Conservation (phyloP, 2,797 vertebrate genomes). For the Uromys caudimaculatus region DNA sequence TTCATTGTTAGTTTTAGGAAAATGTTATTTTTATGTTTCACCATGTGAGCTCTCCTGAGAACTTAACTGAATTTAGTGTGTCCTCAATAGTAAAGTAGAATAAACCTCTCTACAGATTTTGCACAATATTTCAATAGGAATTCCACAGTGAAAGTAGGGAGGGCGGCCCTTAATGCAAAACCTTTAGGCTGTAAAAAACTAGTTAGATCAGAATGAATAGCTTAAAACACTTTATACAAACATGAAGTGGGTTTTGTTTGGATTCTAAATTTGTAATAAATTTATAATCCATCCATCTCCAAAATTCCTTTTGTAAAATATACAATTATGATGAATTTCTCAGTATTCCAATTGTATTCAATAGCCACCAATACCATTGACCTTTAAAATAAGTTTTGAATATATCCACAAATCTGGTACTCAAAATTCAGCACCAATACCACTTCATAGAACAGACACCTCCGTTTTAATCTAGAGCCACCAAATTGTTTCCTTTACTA, state of each 20-base stretch:
- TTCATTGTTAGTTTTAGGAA: conserved; percentile 33
- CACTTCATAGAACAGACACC: conserved; percentile 80
- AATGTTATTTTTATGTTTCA: background rate
- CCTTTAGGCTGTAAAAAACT: conserved; percentile 17
- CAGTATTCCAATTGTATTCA: conserved; percentile 66
- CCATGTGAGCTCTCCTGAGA: conserved; percentile 1
- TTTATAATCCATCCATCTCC: conserved; percentile 62
- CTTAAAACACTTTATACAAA: conserved; percentile 75
- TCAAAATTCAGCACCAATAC: conserved; percentile 74
- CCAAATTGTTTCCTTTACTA: conserved; percentile 79
- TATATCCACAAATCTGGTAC: conserved; percentile 74
- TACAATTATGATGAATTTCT: conserved; percentile 74
- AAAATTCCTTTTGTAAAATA: conserved; percentile 75
- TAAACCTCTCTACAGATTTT: conserved; percentile 14
- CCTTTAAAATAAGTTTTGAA: conserved; percentile 73
- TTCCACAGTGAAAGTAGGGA: conserved; percentile 17
- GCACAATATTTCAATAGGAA: conserved; percentile 7
- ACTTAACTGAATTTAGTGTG: conserved; percentile 39
- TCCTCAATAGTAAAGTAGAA: conserved; percentile 9
- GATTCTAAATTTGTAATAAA: conserved; percentile 78
- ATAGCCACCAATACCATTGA: conserved; percentile 64
- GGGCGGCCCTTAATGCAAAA: conserved; percentile 50
- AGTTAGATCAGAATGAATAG: conserved; percentile 66
- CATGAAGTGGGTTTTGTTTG: conserved; percentile 75
- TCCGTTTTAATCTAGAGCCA: conserved; percentile 76